Percentiles rank a stretch among this genome's conserved stretches.
These are phyloP conservation scores for Yasuhikotakia modesta DNA, from an alignment of 2,797 vertebrate species.

Conservation along the genomic window DNA sequence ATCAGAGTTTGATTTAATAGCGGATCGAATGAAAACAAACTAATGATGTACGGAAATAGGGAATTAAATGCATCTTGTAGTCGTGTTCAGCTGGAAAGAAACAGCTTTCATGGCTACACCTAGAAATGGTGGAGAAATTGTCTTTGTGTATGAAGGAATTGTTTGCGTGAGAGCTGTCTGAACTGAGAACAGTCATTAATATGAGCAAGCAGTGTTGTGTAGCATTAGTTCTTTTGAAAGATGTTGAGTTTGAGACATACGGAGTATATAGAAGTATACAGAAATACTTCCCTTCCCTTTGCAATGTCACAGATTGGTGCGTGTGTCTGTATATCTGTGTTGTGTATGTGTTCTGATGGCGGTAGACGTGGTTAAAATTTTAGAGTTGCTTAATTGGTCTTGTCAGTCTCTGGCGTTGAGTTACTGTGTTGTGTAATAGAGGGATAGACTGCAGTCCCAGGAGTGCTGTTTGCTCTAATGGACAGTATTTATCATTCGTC, in stretches of 20 bases:
- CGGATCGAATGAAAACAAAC: constrained; percentile 57
- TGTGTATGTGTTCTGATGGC: neutral
- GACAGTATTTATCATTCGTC: constrained; percentile 55
- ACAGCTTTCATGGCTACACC: constrained; percentile 14
- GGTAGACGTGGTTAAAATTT: constrained; percentile 39
- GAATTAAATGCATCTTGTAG: constrained; percentile 23
- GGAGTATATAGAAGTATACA: neutral
- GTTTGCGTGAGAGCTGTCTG: constrained; percentile 20
- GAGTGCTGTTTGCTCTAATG: constrained; percentile 51
- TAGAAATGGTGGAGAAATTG: constrained; percentile 15
- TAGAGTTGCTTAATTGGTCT: constrained; percentile 52
- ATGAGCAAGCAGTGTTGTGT: neutral
- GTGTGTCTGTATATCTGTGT: neutral
- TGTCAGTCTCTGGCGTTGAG: constrained; percentile 53
- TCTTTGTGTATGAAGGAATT: neutral
- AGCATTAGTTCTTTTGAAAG: neutral
- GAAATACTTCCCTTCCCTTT: too few relatives aligned
- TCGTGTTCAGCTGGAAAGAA: constrained; percentile 52
- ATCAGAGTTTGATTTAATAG: constrained; percentile 57
- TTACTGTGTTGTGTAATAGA: constrained; percentile 49
- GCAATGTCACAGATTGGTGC: neutral
- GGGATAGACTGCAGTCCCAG: constrained; percentile 43
- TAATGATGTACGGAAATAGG: constrained; percentile 49
- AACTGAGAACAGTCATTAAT: constrained; percentile 17
- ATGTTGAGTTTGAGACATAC: neutral